A percentile compares a stretch with the other conserved stretches of the same genome.
Conservation (phyloP, 2,888 invertebrate species). For the Sinotaia quadrata region DNA sequence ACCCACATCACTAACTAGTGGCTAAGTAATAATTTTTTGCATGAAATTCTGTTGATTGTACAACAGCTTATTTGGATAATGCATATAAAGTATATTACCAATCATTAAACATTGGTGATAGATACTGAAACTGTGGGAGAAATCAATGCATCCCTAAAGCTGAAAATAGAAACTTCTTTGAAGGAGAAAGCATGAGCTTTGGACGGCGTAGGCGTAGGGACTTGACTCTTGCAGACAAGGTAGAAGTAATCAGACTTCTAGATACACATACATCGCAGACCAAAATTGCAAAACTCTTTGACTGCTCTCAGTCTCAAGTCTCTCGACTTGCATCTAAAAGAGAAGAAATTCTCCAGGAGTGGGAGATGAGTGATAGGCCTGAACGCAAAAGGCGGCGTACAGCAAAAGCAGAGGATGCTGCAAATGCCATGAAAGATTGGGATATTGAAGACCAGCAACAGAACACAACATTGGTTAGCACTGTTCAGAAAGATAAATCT, state of each 20-base stretch:
- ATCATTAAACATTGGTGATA: too few relatives aligned
- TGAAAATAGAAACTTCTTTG: too few relatives aligned
- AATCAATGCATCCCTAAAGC: too few relatives aligned
- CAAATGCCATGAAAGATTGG: too few relatives aligned
- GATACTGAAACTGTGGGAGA: too few relatives aligned
- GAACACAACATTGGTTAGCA: neutral
- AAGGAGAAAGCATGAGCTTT: neutral
- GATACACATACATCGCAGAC: slow-evolving; percentile 23
- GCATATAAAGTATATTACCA: too few relatives aligned
- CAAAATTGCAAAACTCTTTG: slow-evolving; percentile 10
- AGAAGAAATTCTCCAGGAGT: slow-evolving; percentile 16
- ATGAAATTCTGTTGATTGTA: too few relatives aligned
- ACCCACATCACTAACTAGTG: too few relatives aligned
- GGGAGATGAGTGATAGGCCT: slow-evolving; percentile 14
- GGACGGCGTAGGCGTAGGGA: slow-evolving; percentile 6
- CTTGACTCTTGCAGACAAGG: slow-evolving; percentile 19
- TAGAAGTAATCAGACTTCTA: slow-evolving; percentile 18
- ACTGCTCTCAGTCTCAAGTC: slow-evolving; percentile 25
- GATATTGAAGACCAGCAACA: neutral
- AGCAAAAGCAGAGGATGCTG: neutral
- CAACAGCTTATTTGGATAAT: too few relatives aligned
- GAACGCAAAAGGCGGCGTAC: slow-evolving; percentile 8
- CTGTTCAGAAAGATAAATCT: neutral
- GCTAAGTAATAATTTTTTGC: too few relatives aligned
- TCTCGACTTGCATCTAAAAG: slow-evolving; percentile 17